Base-by-base conservation (phyloP, 1,140 invertebrate species). In the Drosophila kikkawai region DNA sequence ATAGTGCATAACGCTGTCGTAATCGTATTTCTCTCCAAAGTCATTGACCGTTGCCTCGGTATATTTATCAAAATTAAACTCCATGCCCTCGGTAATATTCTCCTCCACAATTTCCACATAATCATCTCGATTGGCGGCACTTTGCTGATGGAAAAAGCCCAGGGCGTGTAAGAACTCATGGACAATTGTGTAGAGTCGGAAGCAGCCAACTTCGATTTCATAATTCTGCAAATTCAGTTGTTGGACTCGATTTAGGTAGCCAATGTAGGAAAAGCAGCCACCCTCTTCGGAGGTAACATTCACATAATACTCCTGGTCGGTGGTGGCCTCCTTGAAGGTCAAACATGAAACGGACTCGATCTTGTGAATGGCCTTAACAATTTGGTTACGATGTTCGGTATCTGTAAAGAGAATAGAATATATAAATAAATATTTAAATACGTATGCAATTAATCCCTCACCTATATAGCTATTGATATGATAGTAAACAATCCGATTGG, bases 1-100 rank as follows among this genome's bases (percentile, higher is more conserved):
- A 79, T 98, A 97, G 90, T 98, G 97, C 95, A 97, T 95, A 7
- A 97, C 95, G 66, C 96, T 97, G 4, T 91, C 88, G 75, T 96
- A 96, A 87, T 96, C 95, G 66, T 96, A 96, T 4, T 75, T 74
- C 59, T 93, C 78, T 1, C 93, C 93, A 68, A 93, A 95, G 68
- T 94, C 93, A 4, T 93, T 93, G 0, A 95, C 93, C 1, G 82
- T 93, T 1, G 82, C 57, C 7, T 80, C 82, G 13, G 93, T 85
- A 32, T 94, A 94, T 75, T 95, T 95, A 7, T 94, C 92, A 63
- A 95, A 95, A 68, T 95, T 95, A 29, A 93, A 84, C 74, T 94
- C 92, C 51, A 83, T 93, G 4, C 78, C 83, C 0, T 90, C 71
- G 7, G 92, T 82, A 15, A 96, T 95, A 74, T 96, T 96, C 22